Conservation (phyloP, 2,113 vertebrate species). For the Holacanthus passer region DNA sequence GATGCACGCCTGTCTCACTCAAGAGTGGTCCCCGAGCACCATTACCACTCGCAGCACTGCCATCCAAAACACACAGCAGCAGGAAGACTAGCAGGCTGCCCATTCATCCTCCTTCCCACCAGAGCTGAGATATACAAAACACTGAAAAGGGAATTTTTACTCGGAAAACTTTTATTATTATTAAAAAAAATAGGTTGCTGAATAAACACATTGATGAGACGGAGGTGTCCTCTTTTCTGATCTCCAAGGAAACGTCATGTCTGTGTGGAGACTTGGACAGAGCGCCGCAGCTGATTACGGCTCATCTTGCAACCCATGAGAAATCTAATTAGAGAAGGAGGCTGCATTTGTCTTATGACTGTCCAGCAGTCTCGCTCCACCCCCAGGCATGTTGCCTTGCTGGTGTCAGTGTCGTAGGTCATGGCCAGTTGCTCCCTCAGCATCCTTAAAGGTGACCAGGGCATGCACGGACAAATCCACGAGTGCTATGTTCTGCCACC, state of each 20-base stretch:
- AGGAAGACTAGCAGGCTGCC: conserved; percentile 48
- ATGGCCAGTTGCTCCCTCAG: conserved; percentile 20
- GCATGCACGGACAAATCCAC: conserved; percentile 20
- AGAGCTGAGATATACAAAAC: conserved; percentile 10
- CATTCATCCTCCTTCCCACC: conserved; percentile 39
- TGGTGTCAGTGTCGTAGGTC: conserved; percentile 19
- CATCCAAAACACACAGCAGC: conserved; percentile 70
- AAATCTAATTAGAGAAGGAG: conserved; percentile 73
- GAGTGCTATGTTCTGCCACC: conserved; percentile 15
- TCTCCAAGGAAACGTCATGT: conserved; percentile 43
- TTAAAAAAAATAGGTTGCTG: background rate
- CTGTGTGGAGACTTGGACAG: conserved; percentile 33
- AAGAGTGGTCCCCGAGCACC: conserved; percentile 63
- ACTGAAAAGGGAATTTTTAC: conserved; percentile 4
- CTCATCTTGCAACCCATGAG: conserved; percentile 59
- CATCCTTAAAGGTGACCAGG: conserved; percentile 32
- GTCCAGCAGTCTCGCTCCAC: conserved; percentile 45
- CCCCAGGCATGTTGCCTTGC: conserved; percentile 24
- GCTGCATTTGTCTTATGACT: conserved; percentile 69
- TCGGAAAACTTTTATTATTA: conserved; percentile 10
- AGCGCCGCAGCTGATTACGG: conserved; percentile 63
- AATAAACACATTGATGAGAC: background rate
- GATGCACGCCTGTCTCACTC: conserved; percentile 72
- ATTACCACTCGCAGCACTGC: conserved; percentile 61
- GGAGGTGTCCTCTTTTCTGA: conserved; percentile 25